phyloP scores from a whole-genome alignment of 2,113 vertebrate species.

The Cercopithecus mona region DNA sequence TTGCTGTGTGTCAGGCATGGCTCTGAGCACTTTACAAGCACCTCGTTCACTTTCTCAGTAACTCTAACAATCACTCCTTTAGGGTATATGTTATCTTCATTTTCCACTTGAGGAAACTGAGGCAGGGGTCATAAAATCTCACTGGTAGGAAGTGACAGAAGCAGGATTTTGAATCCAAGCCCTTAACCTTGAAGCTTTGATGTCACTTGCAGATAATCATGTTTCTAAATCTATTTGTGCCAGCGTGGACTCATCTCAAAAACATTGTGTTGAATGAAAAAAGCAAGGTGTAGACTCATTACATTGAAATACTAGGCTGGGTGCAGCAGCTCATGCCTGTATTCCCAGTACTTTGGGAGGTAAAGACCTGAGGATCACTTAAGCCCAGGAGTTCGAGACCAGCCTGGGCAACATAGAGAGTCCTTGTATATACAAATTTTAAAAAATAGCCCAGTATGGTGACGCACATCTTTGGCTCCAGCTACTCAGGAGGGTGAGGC shows the following conservation, averaged over 20 bases:
- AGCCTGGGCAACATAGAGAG: no score
- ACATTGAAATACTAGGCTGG: background rate
- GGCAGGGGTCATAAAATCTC: background rate
- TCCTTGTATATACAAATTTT: no score
- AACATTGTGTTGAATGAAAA: background rate
- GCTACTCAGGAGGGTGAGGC: no score
- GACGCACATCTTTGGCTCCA: no score
- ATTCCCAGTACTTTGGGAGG: no score
- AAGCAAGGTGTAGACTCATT: background rate
- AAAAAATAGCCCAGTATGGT: no score
- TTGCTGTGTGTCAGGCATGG: background rate
- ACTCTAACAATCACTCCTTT: background rate
- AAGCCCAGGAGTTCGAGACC: no score
- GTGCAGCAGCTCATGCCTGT: no score
- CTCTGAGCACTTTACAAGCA: background rate
- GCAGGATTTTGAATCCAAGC: background rate
- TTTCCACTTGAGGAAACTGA: background rate
- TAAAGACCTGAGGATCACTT: no score
- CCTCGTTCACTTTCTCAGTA: background rate
- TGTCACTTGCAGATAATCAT: background rate
- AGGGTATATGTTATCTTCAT: background rate
- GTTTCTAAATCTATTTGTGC: background rate
- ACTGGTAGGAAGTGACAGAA: background rate
- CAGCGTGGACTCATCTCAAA: background rate
- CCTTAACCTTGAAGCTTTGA: background rate